phyloP scores from a whole-genome alignment of 2,797 vertebrate species.

The Cyprinella venusta region DNA sequence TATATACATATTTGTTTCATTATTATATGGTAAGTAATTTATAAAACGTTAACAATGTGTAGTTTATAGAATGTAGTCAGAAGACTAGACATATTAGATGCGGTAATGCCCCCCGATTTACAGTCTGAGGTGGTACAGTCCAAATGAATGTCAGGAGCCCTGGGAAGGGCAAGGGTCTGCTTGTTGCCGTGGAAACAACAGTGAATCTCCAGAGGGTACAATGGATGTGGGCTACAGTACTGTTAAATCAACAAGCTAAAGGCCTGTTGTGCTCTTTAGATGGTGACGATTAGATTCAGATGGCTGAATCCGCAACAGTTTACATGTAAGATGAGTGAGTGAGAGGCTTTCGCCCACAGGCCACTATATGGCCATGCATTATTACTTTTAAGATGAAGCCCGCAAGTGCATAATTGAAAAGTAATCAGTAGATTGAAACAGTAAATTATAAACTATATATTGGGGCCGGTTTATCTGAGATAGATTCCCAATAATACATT shows the following conservation, averaged over 20 bases:
- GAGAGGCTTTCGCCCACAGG: neutral
- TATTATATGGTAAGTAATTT: rapidly evolving
- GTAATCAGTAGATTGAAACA: neutral
- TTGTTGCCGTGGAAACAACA: conserved; percentile 82
- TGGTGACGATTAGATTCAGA: conserved; percentile 22
- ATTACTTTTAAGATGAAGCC: neutral
- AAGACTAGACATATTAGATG: neutral
- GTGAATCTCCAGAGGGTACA: conserved; percentile 69
- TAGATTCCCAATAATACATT: neutral
- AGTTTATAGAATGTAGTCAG: neutral
- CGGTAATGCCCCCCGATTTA: conserved; percentile 38
- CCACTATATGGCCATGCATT: neutral
- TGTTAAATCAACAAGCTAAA: conserved; percentile 70
- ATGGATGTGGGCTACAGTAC: conserved; percentile 68
- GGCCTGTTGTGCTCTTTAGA: conserved; percentile 28
- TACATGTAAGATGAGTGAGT: neutral
- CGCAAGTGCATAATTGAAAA: neutral
- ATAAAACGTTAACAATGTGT: neutral
- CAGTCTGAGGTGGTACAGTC: conserved; percentile 73
- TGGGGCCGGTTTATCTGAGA: neutral
- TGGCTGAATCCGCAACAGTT: neutral
- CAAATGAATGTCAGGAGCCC: conserved; percentile 66
- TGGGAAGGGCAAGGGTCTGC: conserved; percentile 68
- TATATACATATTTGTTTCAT: too few relatives aligned
- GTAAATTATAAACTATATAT: neutral